Base-by-base conservation (phyloP, 1,140 invertebrate genomes). In the Zaprionus gabonicus region DNA sequence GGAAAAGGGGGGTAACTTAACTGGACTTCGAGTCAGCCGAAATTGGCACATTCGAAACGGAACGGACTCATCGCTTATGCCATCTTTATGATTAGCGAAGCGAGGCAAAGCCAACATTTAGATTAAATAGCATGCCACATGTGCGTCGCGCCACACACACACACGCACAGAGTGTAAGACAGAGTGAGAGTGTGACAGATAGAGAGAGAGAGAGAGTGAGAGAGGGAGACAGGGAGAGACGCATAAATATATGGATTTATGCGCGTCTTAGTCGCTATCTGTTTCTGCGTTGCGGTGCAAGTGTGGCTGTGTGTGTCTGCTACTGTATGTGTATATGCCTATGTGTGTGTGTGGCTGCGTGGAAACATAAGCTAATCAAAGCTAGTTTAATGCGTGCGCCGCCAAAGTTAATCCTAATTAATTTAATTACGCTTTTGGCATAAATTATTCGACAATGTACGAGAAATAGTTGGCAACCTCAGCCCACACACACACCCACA, bases 381-480 rank as follows among this genome's bases (percentile, higher is more conserved):
- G 85, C 85, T 82, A 88, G 81, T 88, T 90, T 88, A 88, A 88
- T 88, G 85, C 85, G 78, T 81, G 85, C 85, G 83, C 85, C 83
- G 85, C 85, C 85, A 88, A 90, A 90, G 85, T 88, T 88, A 88
- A 88, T 88, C 85, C 85, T 88, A 88, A 88, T 88, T 88, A 90
- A 88, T 88, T 90, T 88, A 88, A 88, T 88, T 88, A 88, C 85
- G 85, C 81, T 85, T 85, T 76, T 76, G 85, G 85, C 81, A 90
- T 88, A 90, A 88, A 90, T 88, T 85, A 88, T 90, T 76, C 69
- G 76, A 65, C 78, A 76, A 64, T 81, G 70, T 80, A 81, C 58
- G 64, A 78, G 64, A 72, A 70, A 72, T 66, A 76, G 69, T 81
- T 81, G 51, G 27, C 66, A 71, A 25, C 34, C 20, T 23, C 55